phyloP scores from a whole-genome alignment of 2,113 vertebrate genomes.

The Anhinga rufa region DNA sequence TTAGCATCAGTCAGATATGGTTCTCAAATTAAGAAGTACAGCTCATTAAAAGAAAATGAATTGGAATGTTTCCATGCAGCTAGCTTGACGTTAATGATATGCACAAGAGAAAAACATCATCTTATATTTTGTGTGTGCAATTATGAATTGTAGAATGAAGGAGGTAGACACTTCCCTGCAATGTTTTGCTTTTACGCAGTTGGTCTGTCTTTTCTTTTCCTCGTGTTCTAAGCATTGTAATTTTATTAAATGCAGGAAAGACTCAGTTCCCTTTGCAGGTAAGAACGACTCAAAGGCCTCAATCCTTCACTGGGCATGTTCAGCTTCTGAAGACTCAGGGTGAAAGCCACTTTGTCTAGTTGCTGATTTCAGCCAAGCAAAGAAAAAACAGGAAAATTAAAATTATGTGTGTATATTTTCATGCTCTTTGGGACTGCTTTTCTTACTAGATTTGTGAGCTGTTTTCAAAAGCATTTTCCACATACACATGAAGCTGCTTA shows the following conservation, averaged over 20 bases:
- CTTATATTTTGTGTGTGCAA: neutral
- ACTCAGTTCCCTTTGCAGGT: neutral
- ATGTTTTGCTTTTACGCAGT: neutral
- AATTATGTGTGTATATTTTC: neutral
- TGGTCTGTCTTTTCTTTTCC: neutral
- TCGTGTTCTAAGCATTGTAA: neutral
- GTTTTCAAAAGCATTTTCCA: neutral
- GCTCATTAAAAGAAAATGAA: neutral
- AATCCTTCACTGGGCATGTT: neutral
- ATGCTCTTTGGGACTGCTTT: neutral
- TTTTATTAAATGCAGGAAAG: neutral
- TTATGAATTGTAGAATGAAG: neutral
- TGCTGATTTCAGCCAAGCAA: neutral
- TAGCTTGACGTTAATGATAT: neutral
- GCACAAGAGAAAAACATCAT: neutral
- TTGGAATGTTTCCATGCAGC: neutral
- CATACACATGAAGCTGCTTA: fast-evolving
- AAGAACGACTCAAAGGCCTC: neutral
- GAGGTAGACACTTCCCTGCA: neutral
- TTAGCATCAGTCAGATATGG: neutral
- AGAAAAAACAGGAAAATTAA: neutral
- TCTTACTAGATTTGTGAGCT: neutral
- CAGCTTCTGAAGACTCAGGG: neutral
- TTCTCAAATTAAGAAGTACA: neutral
- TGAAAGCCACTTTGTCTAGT: neutral